Percentiles rank a stretch among this genome's conserved stretches.
Evolutionary conservation across 2,888 invertebrate genomes (phyloP).

Genomic region (Spodoptera picta): DNA sequence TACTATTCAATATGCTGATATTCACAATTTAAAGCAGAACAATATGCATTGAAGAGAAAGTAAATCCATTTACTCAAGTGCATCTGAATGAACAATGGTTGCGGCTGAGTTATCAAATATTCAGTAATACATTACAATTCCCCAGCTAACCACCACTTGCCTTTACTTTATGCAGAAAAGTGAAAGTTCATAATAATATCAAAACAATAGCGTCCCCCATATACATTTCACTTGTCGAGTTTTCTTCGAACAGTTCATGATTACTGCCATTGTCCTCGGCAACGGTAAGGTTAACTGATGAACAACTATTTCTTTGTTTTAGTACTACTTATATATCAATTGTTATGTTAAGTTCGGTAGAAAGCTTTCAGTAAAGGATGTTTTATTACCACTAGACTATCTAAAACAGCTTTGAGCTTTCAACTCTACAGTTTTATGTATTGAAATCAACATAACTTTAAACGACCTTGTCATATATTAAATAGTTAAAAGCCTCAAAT

Average conservation of each 20-base stretch:
- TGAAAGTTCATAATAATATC: constrained; percentile 63
- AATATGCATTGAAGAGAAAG: constrained; percentile 27
- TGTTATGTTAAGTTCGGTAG: constrained; percentile 15
- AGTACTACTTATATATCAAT: constrained; percentile 25
- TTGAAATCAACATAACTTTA: constrained; percentile 7
- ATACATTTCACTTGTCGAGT: constrained; percentile 60
- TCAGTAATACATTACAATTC: constrained; percentile 56
- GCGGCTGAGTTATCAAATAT: constrained; percentile 47
- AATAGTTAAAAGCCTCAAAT: constrained; percentile 10
- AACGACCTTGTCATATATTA: neutral
- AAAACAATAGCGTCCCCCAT: constrained; percentile 64
- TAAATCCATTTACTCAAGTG: constrained; percentile 20
- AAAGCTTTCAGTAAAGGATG: constrained; percentile 3
- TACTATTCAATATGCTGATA: constrained; percentile 5
- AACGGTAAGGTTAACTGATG: constrained; percentile 53
- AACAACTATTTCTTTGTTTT: constrained; percentile 42
- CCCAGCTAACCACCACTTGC: constrained; percentile 46
- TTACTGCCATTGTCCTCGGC: constrained; percentile 51
- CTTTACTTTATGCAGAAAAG: constrained; percentile 56
- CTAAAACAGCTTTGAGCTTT: neutral
- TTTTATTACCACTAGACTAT: constrained; percentile 10
- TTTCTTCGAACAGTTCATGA: constrained; percentile 57
- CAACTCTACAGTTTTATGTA: neutral
- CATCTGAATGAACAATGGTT: constrained; percentile 28
- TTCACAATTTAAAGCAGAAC: neutral